Percentiles rank a stretch among this genome's conserved stretches.
These are phyloP conservation scores for Matsumyia berberina DNA, from an alignment of 2,888 invertebrate genomes.

Conservation along the genomic window DNA sequence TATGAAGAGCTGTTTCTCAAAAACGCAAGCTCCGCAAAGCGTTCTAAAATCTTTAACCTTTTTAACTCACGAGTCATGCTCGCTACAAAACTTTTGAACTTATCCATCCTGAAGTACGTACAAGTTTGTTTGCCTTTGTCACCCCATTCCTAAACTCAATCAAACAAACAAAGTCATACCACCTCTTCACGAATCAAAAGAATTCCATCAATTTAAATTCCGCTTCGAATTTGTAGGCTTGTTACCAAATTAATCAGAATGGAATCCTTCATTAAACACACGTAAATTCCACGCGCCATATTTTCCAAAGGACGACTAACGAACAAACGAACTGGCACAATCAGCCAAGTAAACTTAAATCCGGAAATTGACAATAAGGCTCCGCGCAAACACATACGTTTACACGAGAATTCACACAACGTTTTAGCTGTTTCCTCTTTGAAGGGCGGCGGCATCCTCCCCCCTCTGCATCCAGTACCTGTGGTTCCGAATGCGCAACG, in stretches of 20 bases:
- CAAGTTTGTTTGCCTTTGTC: too few species aligned
- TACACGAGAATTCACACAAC: conserved; percentile 33
- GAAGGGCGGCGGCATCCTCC: neutral
- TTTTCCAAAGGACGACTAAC: neutral
- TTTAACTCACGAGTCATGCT: too few species aligned
- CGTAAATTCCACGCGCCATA: conserved; percentile 4
- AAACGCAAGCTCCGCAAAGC: too few species aligned
- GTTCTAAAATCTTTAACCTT: too few species aligned
- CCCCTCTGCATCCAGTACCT: neutral
- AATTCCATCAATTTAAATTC: conserved; percentile 50
- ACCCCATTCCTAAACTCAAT: too few species aligned
- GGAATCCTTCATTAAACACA: conserved; percentile 55
- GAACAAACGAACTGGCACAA: conserved; percentile 36
- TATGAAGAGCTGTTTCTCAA: too few species aligned
- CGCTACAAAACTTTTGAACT: too few species aligned
- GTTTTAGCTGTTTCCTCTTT: conserved; percentile 21
- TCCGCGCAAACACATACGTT: conserved; percentile 25
- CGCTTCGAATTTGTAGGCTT: conserved; percentile 33
- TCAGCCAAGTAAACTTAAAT: conserved; percentile 46
- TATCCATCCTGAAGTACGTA: too few species aligned
- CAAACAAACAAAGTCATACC: too few species aligned
- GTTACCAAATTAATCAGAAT: conserved; percentile 54
- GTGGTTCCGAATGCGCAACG: neutral
- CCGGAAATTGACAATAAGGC: conserved; percentile 64
- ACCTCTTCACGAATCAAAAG: neutral